Base-by-base conservation (phyloP, 2,888 invertebrate genomes). In the Alloscopus bannaensis region DNA sequence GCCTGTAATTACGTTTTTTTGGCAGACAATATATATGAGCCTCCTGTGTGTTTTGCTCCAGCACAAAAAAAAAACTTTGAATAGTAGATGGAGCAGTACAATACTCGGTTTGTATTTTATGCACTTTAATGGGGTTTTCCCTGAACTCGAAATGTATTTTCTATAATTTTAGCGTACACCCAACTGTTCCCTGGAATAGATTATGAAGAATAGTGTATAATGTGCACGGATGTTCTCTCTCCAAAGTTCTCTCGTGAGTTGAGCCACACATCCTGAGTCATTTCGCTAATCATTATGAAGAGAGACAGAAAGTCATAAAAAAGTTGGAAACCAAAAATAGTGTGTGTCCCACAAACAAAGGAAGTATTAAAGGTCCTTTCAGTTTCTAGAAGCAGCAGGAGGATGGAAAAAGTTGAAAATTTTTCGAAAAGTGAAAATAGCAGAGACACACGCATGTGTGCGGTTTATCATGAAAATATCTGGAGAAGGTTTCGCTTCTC, bases 1-100 rank as follows among this genome's bases (percentile, higher is more conserved):
- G 47, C 16, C 47, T 47, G 47, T 47, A 47, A 47, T 47, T 47
- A 47, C 18, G 8, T n/a, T n/a, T n/a, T n/a, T n/a, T 18, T 47
- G 47, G 47, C 47, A 47, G 47, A 47, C 4, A n/a, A 47, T n/a
- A 13, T 13, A 36, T 36, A 13, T 8, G 36, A 36, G 36, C 36
- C 36, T 36, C 13, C 36, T 36, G 36, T 36, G 6, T 36, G 6
- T 13, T 36, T 36, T 36, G 36, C 36, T 36, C 13, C 36, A 36
- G 8, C n/a, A n/a, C n/a, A n/a, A n/a, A n/a, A n/a, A n/a, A n/a
- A n/a, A n/a, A n/a, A n/a, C n/a, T n/a, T n/a, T n/a, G n/a, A n/a
- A n/a, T n/a, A n/a, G n/a, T n/a, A n/a, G n/a, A n/a, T n/a, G n/a
- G n/a, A 13, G 36, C 8, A 36, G 36, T 36, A 36, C 36, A 36